Percentiles rank a stretch among this genome's conserved stretches.
phyloP scores from a whole-genome alignment of 2,113 vertebrate species.

The Stigmatopora argus region DNA sequence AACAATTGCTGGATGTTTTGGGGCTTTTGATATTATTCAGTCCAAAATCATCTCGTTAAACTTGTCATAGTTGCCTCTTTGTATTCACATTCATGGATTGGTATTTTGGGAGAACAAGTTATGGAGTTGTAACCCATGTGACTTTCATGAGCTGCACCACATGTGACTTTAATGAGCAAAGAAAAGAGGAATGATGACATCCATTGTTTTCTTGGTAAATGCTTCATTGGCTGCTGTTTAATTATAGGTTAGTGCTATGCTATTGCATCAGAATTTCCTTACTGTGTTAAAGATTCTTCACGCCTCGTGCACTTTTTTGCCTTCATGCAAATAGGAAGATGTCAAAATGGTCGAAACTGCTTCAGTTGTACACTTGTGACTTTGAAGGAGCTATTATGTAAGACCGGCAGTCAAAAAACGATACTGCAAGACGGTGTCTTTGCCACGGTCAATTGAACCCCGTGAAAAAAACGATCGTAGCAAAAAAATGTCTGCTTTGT shows the following conservation, averaged over 20 bases:
- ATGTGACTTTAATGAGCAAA: constrained; percentile 6
- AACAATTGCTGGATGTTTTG: constrained; percentile 53
- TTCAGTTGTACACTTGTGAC: constrained; percentile 5
- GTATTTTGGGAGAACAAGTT: constrained; percentile 34
- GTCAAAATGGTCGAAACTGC: constrained; percentile 1
- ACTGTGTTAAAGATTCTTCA: constrained; percentile 37
- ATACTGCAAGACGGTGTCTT: too few relatives aligned
- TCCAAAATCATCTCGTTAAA: constrained; percentile 26
- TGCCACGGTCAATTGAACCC: too few relatives aligned
- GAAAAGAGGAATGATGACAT: constrained; percentile 1
- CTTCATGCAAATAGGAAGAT: constrained; percentile 1
- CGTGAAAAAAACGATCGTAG: too few relatives aligned
- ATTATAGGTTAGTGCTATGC: constrained; percentile 41
- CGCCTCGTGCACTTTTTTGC: constrained; percentile 58
- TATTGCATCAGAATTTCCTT: constrained; percentile 36
- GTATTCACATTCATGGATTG: constrained; percentile 26
- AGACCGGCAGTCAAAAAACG: too few relatives aligned
- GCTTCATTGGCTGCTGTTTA: constrained; percentile 53
- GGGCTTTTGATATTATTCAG: constrained; percentile 24
- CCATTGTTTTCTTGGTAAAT: constrained; percentile 38
- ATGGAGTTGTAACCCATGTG: constrained; percentile 20
- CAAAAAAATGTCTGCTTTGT: too few relatives aligned
- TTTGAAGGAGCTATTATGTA: too few relatives aligned
- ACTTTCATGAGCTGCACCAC: constrained; percentile 5
- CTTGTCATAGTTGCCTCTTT: constrained; percentile 30